These are phyloP conservation scores for Coptodon rendalli DNA, from an alignment of 2,113 vertebrate genomes.

Conservation along the genomic window DNA sequence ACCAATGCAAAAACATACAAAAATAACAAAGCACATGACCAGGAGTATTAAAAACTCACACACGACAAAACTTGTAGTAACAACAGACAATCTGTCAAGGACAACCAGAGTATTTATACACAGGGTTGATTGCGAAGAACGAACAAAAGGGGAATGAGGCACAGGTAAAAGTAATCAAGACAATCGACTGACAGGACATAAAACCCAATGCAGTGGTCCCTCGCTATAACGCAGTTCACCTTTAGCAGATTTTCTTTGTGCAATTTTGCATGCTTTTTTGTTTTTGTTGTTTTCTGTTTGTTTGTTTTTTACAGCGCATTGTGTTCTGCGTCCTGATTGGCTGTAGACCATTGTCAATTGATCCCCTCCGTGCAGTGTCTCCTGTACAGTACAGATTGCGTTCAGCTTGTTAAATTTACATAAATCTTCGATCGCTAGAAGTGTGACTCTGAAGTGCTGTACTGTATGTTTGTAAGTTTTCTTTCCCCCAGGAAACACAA, in stretches of 20 bases:
- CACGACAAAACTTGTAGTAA: fast-evolving
- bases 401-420: not conserved
- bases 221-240: not conserved
- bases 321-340: fast-evolving
- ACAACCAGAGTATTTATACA: not conserved
- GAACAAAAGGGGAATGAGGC: not conserved
- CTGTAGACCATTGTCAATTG: not conserved
- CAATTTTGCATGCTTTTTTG: not conserved
- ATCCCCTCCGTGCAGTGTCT: not conserved
- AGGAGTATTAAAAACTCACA: fast-evolving
- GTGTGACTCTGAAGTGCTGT: not conserved
- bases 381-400: not conserved
- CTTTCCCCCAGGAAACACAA: not conserved
- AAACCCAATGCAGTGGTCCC: not conserved
- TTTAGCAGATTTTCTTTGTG: not conserved
- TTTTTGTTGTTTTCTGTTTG: fast-evolving
- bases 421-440: not conserved
- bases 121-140: not conserved
- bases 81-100: not conserved
- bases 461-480: not conserved
- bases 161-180: not conserved
- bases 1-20: not conserved
- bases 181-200: not conserved
- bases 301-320: not conserved
- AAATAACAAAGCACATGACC: not conserved